Evolutionary conservation across 2,888 invertebrate genomes (phyloP).

Genomic region (Spisula solida): DNA sequence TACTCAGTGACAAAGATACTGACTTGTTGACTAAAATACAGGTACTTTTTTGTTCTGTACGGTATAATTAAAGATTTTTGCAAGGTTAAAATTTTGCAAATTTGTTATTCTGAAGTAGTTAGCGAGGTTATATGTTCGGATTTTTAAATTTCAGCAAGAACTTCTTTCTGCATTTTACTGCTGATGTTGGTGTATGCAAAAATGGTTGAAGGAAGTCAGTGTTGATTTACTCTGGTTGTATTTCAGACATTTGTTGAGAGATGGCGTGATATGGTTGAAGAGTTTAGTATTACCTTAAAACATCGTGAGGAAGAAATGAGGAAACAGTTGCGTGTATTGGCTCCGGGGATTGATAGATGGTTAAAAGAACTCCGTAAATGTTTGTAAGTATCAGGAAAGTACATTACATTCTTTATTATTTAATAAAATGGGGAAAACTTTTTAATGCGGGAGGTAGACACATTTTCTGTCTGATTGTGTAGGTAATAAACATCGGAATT

Average conservation of each 20-base stretch:
- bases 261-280: conserved; percentile 85
- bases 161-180: too few species aligned
- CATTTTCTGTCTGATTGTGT: too few species aligned
- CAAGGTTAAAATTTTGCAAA: too few species aligned
- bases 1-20: conserved; percentile 87
- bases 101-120: too few species aligned
- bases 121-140: too few species aligned
- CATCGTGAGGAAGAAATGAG: conserved; percentile 84
- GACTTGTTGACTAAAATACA: conserved; percentile 83
- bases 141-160: too few species aligned
- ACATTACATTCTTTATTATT: neutral
- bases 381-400: conserved; percentile 81
- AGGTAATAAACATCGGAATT: too few species aligned
- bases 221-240: neutral
- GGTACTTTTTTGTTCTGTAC: conserved; percentile 46
- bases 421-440: too few species aligned
- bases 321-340: conserved; percentile 76
- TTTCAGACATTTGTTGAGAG: conserved; percentile 78
- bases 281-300: conserved; percentile 81
- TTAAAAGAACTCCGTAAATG: conserved; percentile 81
- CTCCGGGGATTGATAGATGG: conserved; percentile 78
- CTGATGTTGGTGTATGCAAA: too few species aligned
- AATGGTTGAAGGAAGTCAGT: too few species aligned
- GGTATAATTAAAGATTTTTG: too few species aligned
- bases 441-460: too few species aligned